Percentiles rank a stretch among this genome's conserved stretches.
Evolutionary conservation across 2,888 invertebrate species (phyloP).

Genomic region (Tetranychus truncatus): DNA sequence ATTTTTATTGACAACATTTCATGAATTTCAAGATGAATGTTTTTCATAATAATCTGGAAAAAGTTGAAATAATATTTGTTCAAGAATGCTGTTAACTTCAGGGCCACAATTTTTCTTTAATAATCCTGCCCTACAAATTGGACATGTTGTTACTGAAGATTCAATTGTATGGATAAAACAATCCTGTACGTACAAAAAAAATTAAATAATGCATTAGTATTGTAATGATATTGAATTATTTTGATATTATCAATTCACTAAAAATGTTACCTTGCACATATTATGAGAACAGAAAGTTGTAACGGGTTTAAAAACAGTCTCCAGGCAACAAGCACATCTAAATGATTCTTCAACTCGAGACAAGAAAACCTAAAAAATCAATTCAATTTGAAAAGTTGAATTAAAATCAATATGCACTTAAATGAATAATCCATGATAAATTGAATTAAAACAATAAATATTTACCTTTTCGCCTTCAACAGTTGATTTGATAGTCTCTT

Average conservation of each 20-base stretch:
- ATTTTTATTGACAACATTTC: no score
- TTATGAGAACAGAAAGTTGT: slow-evolving; percentile 4
- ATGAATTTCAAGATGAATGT: background rate
- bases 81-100: background rate
- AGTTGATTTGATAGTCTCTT: background rate
- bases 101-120: background rate
- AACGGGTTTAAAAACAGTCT: background rate
- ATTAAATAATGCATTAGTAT: background rate
- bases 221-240: background rate
- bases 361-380: slow-evolving; percentile 10
- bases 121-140: slow-evolving; percentile 7
- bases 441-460: background rate
- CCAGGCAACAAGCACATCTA: background rate
- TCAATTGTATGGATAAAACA: background rate
- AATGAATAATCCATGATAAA: background rate
- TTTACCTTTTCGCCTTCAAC: background rate
- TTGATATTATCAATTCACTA: background rate
- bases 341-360: slow-evolving; percentile 16
- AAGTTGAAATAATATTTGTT: background rate
- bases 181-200: slow-evolving; percentile 10
- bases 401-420: background rate
- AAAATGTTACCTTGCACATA: slow-evolving; percentile 3
- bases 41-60: background rate
- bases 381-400: background rate
- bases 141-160: slow-evolving; percentile 1